Evolutionary conservation across 2,113 vertebrate species (phyloP).

Genomic region (Phyllostomus hastatus): DNA sequence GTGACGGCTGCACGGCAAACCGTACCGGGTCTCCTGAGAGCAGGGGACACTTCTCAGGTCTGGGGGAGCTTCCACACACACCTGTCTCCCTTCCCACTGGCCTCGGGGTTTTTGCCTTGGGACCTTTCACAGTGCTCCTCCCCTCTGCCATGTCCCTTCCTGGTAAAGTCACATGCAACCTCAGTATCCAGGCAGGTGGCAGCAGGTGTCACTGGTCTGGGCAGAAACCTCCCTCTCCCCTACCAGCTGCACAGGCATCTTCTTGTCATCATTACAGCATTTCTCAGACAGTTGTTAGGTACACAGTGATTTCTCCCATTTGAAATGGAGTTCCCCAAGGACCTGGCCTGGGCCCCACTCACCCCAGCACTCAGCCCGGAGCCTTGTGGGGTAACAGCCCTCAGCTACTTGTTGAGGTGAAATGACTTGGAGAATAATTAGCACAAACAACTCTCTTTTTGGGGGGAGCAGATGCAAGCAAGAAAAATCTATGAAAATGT

Average conservation of each 20-base stretch:
- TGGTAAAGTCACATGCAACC: neutral
- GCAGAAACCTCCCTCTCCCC: neutral
- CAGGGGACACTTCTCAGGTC: neutral
- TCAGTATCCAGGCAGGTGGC: neutral
- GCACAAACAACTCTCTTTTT: neutral
- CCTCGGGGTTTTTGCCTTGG: neutral
- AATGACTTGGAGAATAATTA: neutral
- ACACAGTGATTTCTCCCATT: neutral
- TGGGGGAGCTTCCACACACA: neutral
- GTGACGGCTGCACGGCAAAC: neutral
- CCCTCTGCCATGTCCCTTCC: neutral
- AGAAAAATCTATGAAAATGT: neutral
- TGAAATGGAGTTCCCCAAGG: neutral
- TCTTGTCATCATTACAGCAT: neutral
- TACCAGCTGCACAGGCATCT: neutral
- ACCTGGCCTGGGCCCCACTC: neutral
- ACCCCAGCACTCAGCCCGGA: rapidly evolving
- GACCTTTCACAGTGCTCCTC: neutral
- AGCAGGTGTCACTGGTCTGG: neutral
- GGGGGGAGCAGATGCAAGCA: neutral
- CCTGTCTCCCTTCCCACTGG: neutral
- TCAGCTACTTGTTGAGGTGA: rapidly evolving
- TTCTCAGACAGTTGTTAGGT: neutral
- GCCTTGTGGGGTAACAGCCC: neutral
- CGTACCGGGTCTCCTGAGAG: neutral